These are phyloP conservation scores for Jacana jacana DNA, from an alignment of 2,113 vertebrate species.

Conservation along the genomic window DNA sequence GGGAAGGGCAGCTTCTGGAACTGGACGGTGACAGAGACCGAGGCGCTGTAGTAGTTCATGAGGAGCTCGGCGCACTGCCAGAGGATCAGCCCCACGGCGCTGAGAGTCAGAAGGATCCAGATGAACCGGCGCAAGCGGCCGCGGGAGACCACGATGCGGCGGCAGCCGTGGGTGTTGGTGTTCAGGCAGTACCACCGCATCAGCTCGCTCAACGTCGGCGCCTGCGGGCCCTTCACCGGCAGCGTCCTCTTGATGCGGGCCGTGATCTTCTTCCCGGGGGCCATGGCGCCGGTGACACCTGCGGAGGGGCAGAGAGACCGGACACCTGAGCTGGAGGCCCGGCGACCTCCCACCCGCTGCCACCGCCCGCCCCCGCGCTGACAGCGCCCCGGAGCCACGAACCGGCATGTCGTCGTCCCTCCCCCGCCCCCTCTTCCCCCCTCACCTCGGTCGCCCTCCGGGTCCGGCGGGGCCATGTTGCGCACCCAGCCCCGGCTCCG, in stretches of 20 bases:
- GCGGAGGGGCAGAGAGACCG: background rate
- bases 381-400: background rate
- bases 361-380: too few species aligned
- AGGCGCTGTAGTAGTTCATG: slow-evolving; percentile 77
- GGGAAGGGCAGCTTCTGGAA: slow-evolving; percentile 81
- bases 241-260: slow-evolving; percentile 79
- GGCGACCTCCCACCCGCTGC: background rate
- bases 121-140: slow-evolving; percentile 76
- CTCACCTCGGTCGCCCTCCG: background rate
- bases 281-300: slow-evolving; percentile 31
- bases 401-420: background rate
- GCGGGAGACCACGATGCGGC: slow-evolving; percentile 81
- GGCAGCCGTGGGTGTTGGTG: slow-evolving; percentile 84
- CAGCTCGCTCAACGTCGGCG: slow-evolving; percentile 76
- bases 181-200: slow-evolving; percentile 83
- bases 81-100: slow-evolving; percentile 76
- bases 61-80: slow-evolving; percentile 81
- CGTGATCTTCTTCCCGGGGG: slow-evolving; percentile 75
- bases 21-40: slow-evolving; percentile 80
- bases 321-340: background rate
- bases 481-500: background rate
- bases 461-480: background rate
- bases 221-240: slow-evolving; percentile 78
- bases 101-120: slow-evolving; percentile 78
- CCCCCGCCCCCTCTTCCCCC: too few species aligned